Percentiles rank a stretch among this genome's conserved stretches.
These are phyloP conservation scores for Apamea monoglypha DNA, from an alignment of 2,888 invertebrate genomes.

Conservation along the genomic window DNA sequence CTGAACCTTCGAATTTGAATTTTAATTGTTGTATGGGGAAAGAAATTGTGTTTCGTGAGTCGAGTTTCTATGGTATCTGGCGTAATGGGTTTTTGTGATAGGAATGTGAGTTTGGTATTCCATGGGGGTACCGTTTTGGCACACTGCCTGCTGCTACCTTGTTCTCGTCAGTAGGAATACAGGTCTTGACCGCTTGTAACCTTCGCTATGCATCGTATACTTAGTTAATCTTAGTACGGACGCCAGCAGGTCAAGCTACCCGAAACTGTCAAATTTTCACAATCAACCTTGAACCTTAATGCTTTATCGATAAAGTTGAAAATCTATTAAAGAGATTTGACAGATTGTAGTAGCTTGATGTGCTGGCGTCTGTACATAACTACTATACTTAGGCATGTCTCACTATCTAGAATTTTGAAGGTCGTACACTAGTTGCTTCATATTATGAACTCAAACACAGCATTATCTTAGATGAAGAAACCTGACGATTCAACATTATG, in stretches of 20 bases:
- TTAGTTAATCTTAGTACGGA: not conserved
- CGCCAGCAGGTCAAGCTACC: too few species aligned
- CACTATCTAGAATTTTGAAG: not conserved
- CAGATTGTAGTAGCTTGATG: too few species aligned
- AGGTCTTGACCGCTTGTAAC: slow-evolving; percentile 27
- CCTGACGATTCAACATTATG: not conserved
- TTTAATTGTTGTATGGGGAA: slow-evolving; percentile 62
- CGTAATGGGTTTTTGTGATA: slow-evolving; percentile 10
- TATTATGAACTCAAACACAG: not conserved
- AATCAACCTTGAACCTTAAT: too few species aligned
- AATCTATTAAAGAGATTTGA: too few species aligned
- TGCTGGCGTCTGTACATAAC: too few species aligned
- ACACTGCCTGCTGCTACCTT: not conserved
- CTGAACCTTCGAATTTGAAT: slow-evolving; percentile 58
- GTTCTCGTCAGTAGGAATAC: not conserved
- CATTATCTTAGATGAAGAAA: not conserved
- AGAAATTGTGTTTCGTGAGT: slow-evolving; percentile 25
- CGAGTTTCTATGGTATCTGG: slow-evolving; percentile 31
- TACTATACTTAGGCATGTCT: not conserved
- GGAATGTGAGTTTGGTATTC: slow-evolving; percentile 25
- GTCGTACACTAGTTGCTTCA: slow-evolving; percentile 1
- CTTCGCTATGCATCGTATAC: not conserved
- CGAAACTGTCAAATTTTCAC: too few species aligned
- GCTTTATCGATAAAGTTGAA: too few species aligned
- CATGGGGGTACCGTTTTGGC: slow-evolving; percentile 18